Base-by-base conservation (phyloP, 2,888 invertebrate genomes). In the Dastarcus helophoroides region DNA sequence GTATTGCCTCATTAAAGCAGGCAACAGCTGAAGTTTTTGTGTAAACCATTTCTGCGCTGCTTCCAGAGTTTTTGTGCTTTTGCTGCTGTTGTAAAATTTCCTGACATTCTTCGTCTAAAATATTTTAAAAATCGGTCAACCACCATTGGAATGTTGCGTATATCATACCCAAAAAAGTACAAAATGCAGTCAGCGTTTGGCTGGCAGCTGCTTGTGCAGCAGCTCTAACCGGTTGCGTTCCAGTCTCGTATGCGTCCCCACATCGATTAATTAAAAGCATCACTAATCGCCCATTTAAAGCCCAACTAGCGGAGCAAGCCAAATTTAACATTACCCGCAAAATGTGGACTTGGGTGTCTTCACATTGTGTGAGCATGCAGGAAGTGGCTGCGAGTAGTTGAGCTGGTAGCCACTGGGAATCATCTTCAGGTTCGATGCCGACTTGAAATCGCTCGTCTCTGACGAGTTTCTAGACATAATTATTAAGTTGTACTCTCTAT, bases 371-470 rank as follows among this genome's bases (percentile, higher is more conserved):
- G 48, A 79, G 71, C 51, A 85, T 77, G 1, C 80, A 79, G 12
- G 82, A 76, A 31, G 93, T 84, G 2, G 90, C 79, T 41, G 83
- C 77, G 19, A 94, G 67, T 33, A 94, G 69, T 61, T 94, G 94
- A 2, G 89, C 83, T 3, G 93, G 90, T 53, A 93, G 68, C 90
- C 91, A 91, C 25, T 86, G 67, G 1, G 88, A 88, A 62, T 91
- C 90, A 56, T 88, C 85, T 62, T 91, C 90, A 1, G 85, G 84
- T 55, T 91, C 91, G 41, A 83, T 75, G 13, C 85, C 84, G 10
- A 88, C 77, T 56, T 90, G 89, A 56, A 93, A 91, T 33, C 90
- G 71, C 55, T 90, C 89, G 63, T 94, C 93, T 41, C 86, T 76
- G 14, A 93, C 73, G 47, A 93, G 75, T 72, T 83, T 81, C 91